phyloP scores from a whole-genome alignment of 2,113 vertebrate genomes.

The Salvelinus sp. region DNA sequence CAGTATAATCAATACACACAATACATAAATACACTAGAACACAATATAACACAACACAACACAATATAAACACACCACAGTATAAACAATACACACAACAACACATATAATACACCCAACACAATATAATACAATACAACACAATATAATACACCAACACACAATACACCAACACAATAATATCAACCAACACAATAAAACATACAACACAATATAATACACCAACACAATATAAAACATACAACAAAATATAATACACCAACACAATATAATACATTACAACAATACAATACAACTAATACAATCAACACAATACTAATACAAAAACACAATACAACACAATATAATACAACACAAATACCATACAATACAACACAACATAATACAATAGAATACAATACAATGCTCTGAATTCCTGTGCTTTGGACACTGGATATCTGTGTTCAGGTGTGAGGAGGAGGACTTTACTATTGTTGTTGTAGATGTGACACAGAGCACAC shows the following conservation, averaged over 20 bases:
- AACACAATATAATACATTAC: not conserved
- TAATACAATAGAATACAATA: not conserved
- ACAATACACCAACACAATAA: not conserved
- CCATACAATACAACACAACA: not conserved
- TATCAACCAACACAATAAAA: no score
- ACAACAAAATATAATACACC: not conserved
- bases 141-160: not conserved
- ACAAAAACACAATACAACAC: not conserved
- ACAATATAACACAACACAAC: not conserved
- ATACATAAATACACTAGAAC: no score
- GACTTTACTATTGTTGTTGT: not conserved
- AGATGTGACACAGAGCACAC: not conserved
- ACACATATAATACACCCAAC: not conserved
- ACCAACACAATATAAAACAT: not conserved
- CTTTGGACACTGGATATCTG: not conserved
- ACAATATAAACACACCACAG: not conserved
- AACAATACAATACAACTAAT: not conserved
- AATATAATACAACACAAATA: not conserved
- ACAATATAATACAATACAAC: not conserved
- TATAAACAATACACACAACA: not conserved
- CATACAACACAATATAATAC: not conserved
- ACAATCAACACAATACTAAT: not conserved
- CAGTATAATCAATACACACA: no score
- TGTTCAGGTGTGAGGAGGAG: not conserved
- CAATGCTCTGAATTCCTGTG: not conserved